phyloP scores from a whole-genome alignment of 2,113 vertebrate species.

The Mola mola region DNA sequence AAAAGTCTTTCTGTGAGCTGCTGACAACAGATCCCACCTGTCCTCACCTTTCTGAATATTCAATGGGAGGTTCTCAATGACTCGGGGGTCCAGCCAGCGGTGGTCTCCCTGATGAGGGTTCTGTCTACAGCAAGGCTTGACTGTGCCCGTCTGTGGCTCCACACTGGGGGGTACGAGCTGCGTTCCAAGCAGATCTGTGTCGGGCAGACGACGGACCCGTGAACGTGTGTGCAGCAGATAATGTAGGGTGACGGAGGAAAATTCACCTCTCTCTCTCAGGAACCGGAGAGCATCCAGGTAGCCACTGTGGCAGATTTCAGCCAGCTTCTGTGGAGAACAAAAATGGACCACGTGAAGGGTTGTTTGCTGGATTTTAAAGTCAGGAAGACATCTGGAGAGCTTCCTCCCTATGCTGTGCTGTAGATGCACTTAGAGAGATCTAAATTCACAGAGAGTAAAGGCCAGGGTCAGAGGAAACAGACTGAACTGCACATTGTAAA shows the following conservation, averaged over 20 bases:
- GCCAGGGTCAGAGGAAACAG: too few species aligned
- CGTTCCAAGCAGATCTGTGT: slow-evolving; percentile 76
- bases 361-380: neutral
- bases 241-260: neutral
- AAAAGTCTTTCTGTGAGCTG: neutral
- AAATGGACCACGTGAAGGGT: slow-evolving; percentile 2
- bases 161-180: slow-evolving; percentile 32
- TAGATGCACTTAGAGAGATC: too few species aligned
- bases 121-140: slow-evolving; percentile 6
- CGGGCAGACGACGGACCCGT: neutral
- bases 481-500: too few species aligned
- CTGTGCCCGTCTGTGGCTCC: neutral
- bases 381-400: too few species aligned
- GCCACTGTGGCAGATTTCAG: slow-evolving; percentile 88
- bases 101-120: slow-evolving; percentile 27
- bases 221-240: too few species aligned
- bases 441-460: too few species aligned
- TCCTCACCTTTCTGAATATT: slow-evolving; percentile 79
- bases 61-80: slow-evolving; percentile 79
- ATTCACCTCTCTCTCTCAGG: slow-evolving; percentile 84
- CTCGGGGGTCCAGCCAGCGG: slow-evolving; percentile 72
- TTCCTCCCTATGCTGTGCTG: too few species aligned
- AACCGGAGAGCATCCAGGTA: slow-evolving; percentile 87
- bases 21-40: neutral
- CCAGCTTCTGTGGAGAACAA: slow-evolving; percentile 78